Conservation (phyloP, 2,113 vertebrate species). For the Rostratula benghalensis region DNA sequence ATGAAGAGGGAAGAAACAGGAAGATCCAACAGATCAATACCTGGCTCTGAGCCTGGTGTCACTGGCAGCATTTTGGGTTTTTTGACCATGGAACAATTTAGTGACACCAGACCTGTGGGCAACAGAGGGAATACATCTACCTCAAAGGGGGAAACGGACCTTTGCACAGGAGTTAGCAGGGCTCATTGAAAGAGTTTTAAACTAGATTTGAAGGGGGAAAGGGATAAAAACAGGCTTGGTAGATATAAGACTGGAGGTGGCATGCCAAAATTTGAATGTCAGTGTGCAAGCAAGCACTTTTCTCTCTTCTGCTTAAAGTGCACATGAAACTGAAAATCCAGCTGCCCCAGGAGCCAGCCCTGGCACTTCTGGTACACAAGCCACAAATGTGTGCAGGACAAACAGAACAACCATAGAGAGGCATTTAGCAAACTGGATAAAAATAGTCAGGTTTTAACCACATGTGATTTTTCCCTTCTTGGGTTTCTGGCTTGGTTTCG, state of each 20-base stretch:
- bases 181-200: not conserved
- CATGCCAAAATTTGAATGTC: not conserved
- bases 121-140: not conserved
- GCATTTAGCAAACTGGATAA: not conserved
- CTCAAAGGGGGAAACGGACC: not conserved
- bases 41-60: not conserved
- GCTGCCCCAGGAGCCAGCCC: rapidly evolving
- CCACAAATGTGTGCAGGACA: not conserved
- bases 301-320: not conserved
- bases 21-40: not conserved
- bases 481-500: not conserved
- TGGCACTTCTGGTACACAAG: not conserved
- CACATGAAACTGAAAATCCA: not conserved
- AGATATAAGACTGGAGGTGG: not conserved
- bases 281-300: not conserved
- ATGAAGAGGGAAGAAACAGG: not conserved
- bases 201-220: not conserved
- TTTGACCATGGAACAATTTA: not conserved
- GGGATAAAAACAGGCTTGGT: not conserved
- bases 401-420: not conserved
- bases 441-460: not conserved
- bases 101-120: not conserved
- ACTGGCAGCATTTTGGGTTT: not conserved
- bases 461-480: not conserved
- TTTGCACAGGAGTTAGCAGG: not conserved